A percentile compares a stretch with the other conserved stretches of the same genome.
These are phyloP conservation scores for Theonella swinhoei DNA, from an alignment of 37 sponge, comb jelly and placozoan species.

Conservation along the genomic window DNA sequence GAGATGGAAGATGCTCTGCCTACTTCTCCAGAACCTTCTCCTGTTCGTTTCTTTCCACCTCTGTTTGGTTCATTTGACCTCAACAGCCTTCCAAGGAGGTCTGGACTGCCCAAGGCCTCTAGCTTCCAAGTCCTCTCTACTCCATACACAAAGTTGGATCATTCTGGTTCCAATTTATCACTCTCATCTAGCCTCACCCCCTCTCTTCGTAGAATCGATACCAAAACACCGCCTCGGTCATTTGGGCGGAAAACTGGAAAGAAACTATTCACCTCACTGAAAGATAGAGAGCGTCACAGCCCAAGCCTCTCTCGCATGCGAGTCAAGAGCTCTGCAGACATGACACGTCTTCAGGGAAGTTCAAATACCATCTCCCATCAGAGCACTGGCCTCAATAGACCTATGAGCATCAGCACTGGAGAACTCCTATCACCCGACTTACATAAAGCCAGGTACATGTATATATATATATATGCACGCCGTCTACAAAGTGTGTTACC, in stretches of 20 bases:
- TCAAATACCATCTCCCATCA: not conserved
- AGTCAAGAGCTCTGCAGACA: not conserved
- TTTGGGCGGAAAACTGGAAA: not conserved
- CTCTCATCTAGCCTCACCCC: not conserved
- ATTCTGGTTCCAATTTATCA: not conserved
- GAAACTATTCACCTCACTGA: not conserved
- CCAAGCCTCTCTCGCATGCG: not conserved
- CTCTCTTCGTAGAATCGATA: not conserved
- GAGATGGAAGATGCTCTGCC: not conserved
- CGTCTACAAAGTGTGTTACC: too few species aligned
- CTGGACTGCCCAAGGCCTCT: not conserved
- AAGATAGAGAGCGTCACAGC: not conserved
- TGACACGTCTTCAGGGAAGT: not conserved
- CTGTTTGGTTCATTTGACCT: not conserved
- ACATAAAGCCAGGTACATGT: not conserved
- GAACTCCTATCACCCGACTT: not conserved
- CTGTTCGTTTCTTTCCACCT: not conserved
- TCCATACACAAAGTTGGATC: not conserved
- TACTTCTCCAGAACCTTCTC: not conserved
- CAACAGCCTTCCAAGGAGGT: not conserved
- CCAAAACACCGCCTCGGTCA: not conserved
- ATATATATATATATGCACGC: too few species aligned
- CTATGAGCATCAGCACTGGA: not conserved
- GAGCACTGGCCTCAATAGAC: not conserved
- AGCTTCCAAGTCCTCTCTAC: not conserved